phyloP scores from a whole-genome alignment of 2,797 vertebrate species.

The Distichodus sexfasciatus region DNA sequence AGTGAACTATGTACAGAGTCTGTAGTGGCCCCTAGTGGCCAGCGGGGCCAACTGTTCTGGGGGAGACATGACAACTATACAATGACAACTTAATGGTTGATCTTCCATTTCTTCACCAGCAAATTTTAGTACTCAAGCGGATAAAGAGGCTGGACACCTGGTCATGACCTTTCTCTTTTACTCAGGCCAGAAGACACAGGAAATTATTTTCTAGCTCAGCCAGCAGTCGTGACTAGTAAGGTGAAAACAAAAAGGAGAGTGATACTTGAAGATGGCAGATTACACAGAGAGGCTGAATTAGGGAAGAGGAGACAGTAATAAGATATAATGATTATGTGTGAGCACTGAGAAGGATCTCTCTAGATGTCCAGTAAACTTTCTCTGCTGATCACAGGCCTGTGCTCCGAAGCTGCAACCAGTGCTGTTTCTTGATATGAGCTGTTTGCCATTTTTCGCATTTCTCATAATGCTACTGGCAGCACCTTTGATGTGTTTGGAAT shows the following conservation, averaged over 20 bases:
- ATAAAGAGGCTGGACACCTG: too few relatives aligned
- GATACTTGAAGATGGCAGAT: background rate
- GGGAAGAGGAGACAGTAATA: background rate
- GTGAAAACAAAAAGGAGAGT: conserved; percentile 6
- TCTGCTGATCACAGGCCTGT: background rate
- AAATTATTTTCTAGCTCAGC: background rate
- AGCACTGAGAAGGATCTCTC: background rate
- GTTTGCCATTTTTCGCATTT: too few relatives aligned
- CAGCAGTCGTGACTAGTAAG: background rate
- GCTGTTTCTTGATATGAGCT: too few relatives aligned
- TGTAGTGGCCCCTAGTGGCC: too few relatives aligned
- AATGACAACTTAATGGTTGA: too few relatives aligned
- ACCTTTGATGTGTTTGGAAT: too few relatives aligned
- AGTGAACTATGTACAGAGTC: too few relatives aligned
- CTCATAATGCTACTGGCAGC: too few relatives aligned
- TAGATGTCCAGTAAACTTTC: background rate
- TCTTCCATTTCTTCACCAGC: too few relatives aligned
- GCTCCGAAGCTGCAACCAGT: background rate
- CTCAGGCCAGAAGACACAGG: background rate
- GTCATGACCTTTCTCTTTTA: background rate
- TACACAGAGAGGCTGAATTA: background rate
- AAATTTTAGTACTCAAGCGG: too few relatives aligned
- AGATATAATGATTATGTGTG: conserved; percentile 6
- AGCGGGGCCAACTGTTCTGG: too few relatives aligned
- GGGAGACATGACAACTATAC: too few relatives aligned